These are phyloP conservation scores for Anableps anableps DNA, from an alignment of 2,797 vertebrate species.

Conservation along the genomic window DNA sequence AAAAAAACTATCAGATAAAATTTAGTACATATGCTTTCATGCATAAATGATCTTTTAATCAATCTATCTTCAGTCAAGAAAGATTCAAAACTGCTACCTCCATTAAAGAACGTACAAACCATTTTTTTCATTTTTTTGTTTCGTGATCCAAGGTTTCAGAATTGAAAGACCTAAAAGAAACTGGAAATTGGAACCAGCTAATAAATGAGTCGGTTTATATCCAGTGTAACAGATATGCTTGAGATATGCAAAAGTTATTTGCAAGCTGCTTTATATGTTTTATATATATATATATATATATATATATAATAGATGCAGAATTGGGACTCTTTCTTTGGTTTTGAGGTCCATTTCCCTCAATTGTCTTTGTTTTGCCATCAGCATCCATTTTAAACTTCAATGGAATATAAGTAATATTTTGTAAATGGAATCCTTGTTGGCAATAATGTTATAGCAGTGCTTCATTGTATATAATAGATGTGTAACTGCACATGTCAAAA, in stretches of 20 bases:
- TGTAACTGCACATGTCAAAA: constrained; percentile 31
- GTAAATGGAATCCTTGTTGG: constrained; percentile 21
- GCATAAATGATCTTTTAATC: background rate
- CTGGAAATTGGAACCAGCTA: background rate
- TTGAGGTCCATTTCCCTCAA: background rate
- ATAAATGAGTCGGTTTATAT: background rate
- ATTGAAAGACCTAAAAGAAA: background rate
- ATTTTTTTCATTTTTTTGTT: background rate
- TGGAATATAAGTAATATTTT: constrained; percentile 29
- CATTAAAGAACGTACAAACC: background rate
- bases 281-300: background rate
- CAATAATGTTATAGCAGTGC: constrained; percentile 10
- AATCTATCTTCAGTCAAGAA: background rate
- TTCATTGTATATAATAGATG: constrained; percentile 12
- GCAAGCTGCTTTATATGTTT: background rate
- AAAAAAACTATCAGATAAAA: background rate
- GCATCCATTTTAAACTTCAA: constrained; percentile 23
- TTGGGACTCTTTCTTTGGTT: background rate
- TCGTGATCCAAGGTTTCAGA: background rate
- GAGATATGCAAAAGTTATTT: background rate
- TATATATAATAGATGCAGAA: background rate
- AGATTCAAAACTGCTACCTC: background rate
- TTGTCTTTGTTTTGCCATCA: background rate
- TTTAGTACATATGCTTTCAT: background rate
- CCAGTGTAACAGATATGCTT: too few relatives aligned